These are phyloP conservation scores for Vulpes ferrilata DNA, from an alignment of 2,113 vertebrate species.

Conservation along the genomic window DNA sequence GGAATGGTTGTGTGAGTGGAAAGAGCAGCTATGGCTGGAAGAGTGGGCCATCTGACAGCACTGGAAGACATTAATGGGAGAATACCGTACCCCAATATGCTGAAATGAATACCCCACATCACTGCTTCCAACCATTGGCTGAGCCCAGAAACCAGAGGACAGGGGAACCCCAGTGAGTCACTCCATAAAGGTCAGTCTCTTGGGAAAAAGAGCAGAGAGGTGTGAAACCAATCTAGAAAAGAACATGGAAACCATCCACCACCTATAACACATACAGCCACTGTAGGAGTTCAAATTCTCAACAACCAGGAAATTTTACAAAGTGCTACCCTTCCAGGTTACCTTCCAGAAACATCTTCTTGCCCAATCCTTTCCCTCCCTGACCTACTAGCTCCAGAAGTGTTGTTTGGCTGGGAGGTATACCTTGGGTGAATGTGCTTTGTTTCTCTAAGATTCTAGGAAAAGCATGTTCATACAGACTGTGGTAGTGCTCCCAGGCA, in stretches of 20 bases:
- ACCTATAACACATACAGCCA: neutral
- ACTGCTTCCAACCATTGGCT: neutral
- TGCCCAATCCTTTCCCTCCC: neutral
- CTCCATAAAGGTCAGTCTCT: neutral
- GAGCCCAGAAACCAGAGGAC: neutral
- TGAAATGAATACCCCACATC: neutral
- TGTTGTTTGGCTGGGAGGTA: neutral
- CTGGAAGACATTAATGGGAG: neutral
- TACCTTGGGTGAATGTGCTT: neutral
- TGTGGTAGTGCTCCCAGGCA: neutral
- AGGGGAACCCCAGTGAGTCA: neutral
- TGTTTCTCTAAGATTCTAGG: constrained; percentile 10
- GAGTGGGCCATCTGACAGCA: neutral
- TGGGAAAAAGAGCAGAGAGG: neutral
- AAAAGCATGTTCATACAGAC: neutral
- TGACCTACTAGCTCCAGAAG: neutral
- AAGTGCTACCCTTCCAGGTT: constrained; percentile 1
- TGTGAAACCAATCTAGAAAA: neutral
- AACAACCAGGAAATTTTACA: neutral
- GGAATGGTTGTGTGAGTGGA: neutral
- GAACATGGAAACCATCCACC: neutral
- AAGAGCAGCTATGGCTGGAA: neutral
- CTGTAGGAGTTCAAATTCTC: constrained; percentile 8
- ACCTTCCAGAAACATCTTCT: neutral
- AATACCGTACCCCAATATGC: neutral